phyloP scores from a whole-genome alignment of 2,888 invertebrate genomes.

The Ophioninae sp. region DNA sequence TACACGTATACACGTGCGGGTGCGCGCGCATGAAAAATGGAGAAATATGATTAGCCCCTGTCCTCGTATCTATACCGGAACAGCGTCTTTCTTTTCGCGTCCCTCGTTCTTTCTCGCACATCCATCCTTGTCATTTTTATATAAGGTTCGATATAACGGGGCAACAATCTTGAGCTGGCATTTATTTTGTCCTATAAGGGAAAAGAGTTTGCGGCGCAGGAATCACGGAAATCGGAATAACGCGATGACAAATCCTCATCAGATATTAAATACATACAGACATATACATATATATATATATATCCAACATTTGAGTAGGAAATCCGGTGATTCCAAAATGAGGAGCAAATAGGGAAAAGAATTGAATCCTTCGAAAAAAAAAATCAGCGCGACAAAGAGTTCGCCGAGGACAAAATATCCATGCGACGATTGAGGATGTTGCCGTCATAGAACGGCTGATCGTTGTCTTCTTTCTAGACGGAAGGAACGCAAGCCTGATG shows the following conservation, averaged over 20 bases:
- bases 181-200: constrained; percentile 48
- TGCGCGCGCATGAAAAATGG: not conserved
- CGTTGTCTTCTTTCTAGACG: constrained; percentile 1
- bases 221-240: constrained; percentile 44
- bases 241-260: constrained; percentile 48
- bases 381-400: not conserved
- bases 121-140: constrained; percentile 34
- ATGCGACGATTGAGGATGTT: not conserved
- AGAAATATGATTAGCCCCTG: constrained; percentile 22
- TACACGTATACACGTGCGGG: constrained; percentile 6
- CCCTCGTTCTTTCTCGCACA: constrained; percentile 2
- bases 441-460: constrained; percentile 3
- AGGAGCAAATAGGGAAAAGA: not conserved
- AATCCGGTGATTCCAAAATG: constrained; percentile 6
- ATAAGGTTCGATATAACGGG: constrained; percentile 46
- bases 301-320: not conserved
- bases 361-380: constrained; percentile 18
- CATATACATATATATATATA: not conserved
- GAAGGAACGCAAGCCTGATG: not conserved
- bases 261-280: not conserved
- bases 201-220: constrained; percentile 44
- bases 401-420: constrained; percentile 36
- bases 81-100: constrained; percentile 22
- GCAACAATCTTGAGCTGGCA: constrained; percentile 43
- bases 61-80: constrained; percentile 55